A percentile compares a stretch with the other conserved stretches of the same genome.
phyloP scores from a whole-genome alignment of 2,113 vertebrate genomes.

The Pollimyrus isidori region DNA sequence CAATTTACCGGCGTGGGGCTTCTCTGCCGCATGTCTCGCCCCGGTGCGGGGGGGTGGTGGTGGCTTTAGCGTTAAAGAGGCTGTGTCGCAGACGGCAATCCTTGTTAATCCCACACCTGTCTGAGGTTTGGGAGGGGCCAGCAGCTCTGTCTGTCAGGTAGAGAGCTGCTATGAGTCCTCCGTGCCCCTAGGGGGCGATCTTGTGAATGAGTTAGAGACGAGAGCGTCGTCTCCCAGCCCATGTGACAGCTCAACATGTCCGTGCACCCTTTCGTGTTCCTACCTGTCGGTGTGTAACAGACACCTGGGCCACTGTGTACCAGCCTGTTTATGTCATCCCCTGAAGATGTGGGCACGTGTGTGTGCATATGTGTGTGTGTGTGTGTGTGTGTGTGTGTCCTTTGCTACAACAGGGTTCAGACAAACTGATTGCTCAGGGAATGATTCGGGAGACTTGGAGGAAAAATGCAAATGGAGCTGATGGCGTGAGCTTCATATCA shows the following conservation, averaged over 20 bases:
- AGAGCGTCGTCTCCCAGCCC: neutral
- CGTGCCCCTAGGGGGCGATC: neutral
- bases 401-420: neutral
- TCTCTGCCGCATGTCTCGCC: neutral
- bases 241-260: neutral
- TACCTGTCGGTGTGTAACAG: neutral
- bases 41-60: neutral
- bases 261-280: neutral
- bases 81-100: neutral
- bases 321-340: neutral
- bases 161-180: neutral
- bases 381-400: neutral
- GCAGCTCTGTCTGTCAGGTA: neutral
- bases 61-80: neutral
- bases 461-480: neutral
- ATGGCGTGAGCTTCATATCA: neutral
- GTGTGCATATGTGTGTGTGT: too few relatives aligned
- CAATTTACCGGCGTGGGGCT: neutral
- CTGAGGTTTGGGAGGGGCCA: neutral
- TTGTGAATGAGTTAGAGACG: neutral
- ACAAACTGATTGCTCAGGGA: neutral
- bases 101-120: conserved; percentile 12
- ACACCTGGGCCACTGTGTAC: neutral
- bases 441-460: neutral
- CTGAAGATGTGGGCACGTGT: neutral